phyloP scores from a whole-genome alignment of 2,888 invertebrate genomes.

The Zootermopsis nevadensis region DNA sequence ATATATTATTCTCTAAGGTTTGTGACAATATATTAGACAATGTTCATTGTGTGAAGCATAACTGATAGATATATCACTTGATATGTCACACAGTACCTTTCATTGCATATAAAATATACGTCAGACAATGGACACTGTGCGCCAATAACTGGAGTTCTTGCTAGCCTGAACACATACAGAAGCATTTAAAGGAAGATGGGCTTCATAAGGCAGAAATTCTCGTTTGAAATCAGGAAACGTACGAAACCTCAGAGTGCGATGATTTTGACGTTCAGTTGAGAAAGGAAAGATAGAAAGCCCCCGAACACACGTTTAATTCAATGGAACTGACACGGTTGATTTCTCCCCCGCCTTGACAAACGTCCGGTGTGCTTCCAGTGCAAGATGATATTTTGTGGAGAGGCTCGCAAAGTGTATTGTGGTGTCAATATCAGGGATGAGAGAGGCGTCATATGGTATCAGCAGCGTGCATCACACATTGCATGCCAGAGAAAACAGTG shows the following conservation, averaged over 20 bases:
- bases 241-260: background rate
- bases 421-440: background rate
- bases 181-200: too few species aligned
- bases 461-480: background rate
- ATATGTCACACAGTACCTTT: too few species aligned
- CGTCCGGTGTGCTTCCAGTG: background rate
- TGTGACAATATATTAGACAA: too few species aligned
- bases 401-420: conserved; percentile 7
- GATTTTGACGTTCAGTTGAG: background rate
- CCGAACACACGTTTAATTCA: background rate
- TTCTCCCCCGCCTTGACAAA: background rate
- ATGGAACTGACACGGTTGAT: background rate
- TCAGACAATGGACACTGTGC: too few species aligned
- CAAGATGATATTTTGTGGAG: background rate
- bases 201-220: too few species aligned
- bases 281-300: background rate
- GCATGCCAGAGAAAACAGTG: background rate
- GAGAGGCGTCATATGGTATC: background rate
- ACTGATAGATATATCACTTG: too few species aligned
- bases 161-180: too few species aligned
- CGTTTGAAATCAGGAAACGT: too few species aligned
- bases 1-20: too few species aligned
- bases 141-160: too few species aligned
- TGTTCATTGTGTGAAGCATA: too few species aligned
- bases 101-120: too few species aligned